Percentiles rank a stretch among this genome's conserved stretches.
Evolutionary conservation across 2,888 invertebrate species (phyloP).

Genomic region (Parnassius glacialis): DNA sequence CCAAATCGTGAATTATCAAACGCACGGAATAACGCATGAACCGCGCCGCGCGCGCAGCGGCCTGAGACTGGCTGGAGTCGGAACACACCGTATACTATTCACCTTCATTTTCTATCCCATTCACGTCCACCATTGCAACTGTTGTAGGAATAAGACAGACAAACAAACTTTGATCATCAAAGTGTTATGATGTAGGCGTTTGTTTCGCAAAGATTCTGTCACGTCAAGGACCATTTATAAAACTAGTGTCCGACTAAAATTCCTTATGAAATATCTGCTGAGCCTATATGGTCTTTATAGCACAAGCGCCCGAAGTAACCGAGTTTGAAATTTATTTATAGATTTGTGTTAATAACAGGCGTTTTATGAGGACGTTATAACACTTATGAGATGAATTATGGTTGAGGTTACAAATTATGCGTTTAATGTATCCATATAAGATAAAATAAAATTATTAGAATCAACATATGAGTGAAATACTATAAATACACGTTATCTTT

Average conservation of each 20-base stretch:
- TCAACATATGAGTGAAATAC: too few relatives aligned
- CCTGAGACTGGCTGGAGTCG: constrained; percentile 74
- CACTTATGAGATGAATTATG: constrained; percentile 31
- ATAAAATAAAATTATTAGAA: not conserved
- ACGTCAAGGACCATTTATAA: constrained; percentile 69
- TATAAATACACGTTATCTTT: too few relatives aligned
- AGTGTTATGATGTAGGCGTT: constrained; percentile 51
- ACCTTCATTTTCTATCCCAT: constrained; percentile 49
- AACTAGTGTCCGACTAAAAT: constrained; percentile 48
- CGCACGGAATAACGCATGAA: constrained; percentile 46
- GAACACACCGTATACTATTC: constrained; percentile 50
- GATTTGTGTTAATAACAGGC: constrained; percentile 31
- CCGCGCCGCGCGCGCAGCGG: constrained; percentile 69
- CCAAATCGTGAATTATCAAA: constrained; percentile 48
- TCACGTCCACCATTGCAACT: constrained; percentile 44
- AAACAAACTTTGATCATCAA: constrained; percentile 41
- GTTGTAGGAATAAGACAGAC: constrained; percentile 45
- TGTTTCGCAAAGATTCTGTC: constrained; percentile 58
- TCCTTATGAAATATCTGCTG: constrained; percentile 55
- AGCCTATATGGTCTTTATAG: constrained; percentile 45
- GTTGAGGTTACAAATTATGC: constrained; percentile 24
- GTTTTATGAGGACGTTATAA: constrained; percentile 38
- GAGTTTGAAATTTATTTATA: constrained; percentile 45
- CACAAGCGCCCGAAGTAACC: constrained; percentile 39
- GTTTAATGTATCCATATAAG: constrained; percentile 1